phyloP scores from a whole-genome alignment of 2,888 invertebrate genomes.

The Cyrtodaria siliqua region DNA sequence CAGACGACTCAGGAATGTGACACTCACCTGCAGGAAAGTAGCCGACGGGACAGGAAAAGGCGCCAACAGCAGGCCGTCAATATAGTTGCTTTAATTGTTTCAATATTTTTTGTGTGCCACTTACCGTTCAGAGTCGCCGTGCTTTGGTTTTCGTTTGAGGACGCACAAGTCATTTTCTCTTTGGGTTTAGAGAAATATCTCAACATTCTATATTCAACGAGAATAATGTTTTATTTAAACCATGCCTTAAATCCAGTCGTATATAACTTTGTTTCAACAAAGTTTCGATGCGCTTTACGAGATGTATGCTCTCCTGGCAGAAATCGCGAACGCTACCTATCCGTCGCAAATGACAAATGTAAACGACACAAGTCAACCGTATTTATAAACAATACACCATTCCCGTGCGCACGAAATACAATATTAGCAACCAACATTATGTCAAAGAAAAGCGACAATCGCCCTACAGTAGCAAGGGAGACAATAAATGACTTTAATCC shows the following conservation, averaged over 20 bases:
- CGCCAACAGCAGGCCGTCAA: slow-evolving; percentile 60
- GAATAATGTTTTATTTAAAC: slow-evolving; percentile 81
- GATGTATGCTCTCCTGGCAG: slow-evolving; percentile 13
- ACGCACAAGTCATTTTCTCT: slow-evolving; percentile 38
- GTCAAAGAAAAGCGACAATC: no score
- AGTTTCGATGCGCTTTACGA: slow-evolving; percentile 82
- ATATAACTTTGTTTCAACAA: slow-evolving; percentile 67
- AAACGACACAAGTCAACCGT: no score
- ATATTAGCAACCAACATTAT: no score
- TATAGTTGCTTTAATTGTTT: slow-evolving; percentile 64
- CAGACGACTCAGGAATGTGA: slow-evolving; percentile 14
- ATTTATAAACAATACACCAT: no score
- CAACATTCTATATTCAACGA: slow-evolving; percentile 57
- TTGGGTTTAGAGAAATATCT: slow-evolving; percentile 67
- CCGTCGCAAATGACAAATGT: no score
- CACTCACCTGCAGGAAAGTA: neutral
- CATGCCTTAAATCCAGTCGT: slow-evolving; percentile 73
- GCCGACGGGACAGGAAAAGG: slow-evolving; percentile 20
- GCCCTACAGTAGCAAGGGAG: no score
- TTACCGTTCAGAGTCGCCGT: slow-evolving; percentile 66
- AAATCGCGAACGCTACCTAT: slow-evolving; percentile 24
- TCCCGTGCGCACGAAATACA: no score
- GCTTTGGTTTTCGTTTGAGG: slow-evolving; percentile 67
- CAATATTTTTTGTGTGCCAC: slow-evolving; percentile 72
- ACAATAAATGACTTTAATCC: no score